Conservation (phyloP, 2,797 vertebrate species). For the Enteromius fasciolatus region DNA sequence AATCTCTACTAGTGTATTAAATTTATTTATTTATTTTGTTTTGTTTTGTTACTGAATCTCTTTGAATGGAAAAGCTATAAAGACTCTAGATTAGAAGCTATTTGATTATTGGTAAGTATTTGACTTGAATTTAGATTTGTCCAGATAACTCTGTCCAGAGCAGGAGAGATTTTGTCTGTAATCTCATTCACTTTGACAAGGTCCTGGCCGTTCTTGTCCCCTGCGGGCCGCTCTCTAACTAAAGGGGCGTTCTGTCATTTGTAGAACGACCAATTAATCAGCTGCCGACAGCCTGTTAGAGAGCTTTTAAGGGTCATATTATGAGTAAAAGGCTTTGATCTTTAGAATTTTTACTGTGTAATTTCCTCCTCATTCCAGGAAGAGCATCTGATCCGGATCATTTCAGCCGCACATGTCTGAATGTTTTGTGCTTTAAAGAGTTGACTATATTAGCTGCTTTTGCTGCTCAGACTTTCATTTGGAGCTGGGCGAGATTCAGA, state of each 20-base stretch:
- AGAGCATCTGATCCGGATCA: neutral
- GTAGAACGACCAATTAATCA: neutral
- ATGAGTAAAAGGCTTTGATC: neutral
- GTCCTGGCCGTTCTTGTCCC: neutral
- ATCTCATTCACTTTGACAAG: constrained; percentile 3
- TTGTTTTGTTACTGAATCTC: neutral
- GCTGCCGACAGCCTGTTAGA: neutral
- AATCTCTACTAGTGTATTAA: no score
- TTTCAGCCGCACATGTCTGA: neutral
- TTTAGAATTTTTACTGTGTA: neutral
- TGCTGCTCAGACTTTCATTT: neutral
- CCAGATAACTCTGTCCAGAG: neutral
- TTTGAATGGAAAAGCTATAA: neutral
- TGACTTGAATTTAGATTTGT: neutral
- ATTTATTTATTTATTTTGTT: no score
- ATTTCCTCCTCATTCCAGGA: neutral
- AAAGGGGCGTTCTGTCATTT: neutral
- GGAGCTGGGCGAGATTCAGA: neutral
- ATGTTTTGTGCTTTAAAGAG: neutral
- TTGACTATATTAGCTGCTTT: neutral
- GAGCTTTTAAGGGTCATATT: neutral
- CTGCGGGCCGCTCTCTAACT: neutral
- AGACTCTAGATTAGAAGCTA: neutral
- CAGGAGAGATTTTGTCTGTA: neutral
- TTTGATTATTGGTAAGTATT: neutral